Evolutionary conservation across 2,888 invertebrate species (phyloP).

Genomic region (Torymus aiolomorphi): DNA sequence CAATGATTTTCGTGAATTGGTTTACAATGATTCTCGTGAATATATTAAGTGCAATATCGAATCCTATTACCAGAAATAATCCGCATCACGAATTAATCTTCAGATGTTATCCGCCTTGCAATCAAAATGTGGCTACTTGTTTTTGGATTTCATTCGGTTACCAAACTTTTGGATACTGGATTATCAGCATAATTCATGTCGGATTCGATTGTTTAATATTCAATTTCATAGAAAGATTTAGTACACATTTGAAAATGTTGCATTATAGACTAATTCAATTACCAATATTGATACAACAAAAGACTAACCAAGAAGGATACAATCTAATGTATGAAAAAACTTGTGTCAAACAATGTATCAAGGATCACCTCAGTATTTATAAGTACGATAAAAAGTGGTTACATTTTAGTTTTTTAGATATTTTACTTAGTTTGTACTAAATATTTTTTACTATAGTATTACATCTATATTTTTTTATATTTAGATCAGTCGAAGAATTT

Average conservation of each 20-base stretch:
- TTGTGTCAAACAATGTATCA: neutral
- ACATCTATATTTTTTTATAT: neutral
- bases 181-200: neutral
- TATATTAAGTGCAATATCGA: neutral
- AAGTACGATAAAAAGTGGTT: neutral
- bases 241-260: neutral
- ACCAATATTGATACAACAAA: neutral
- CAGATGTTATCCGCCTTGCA: neutral
- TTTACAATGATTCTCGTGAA: too few species aligned
- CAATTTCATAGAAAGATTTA: neutral
- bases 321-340: neutral
- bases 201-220: constrained; percentile 12
- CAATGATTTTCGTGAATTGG: neutral
- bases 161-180: neutral
- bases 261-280: neutral
- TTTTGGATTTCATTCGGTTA: neutral
- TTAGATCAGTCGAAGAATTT: neutral
- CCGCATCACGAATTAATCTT: neutral
- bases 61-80: neutral
- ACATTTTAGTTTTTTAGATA: too few species aligned
- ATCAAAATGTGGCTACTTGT: neutral
- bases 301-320: too few species aligned
- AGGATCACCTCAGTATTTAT: constrained; percentile 1
- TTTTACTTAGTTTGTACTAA: too few species aligned
- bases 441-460: too few species aligned